Conservation (phyloP, 2,113 vertebrate genomes). For the Hyla sarda region DNA sequence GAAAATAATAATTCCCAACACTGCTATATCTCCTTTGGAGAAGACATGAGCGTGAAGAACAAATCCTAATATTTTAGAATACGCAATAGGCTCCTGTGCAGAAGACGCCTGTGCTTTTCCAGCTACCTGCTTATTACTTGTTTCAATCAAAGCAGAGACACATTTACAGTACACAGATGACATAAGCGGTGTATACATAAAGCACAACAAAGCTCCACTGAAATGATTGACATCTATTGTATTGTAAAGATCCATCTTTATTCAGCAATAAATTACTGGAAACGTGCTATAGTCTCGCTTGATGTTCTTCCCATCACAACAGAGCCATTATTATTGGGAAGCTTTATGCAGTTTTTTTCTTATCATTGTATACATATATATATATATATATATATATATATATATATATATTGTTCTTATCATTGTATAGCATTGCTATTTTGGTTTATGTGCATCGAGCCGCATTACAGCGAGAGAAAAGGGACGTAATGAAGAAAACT, state of each 20-base stretch:
- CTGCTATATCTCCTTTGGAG: too few species aligned
- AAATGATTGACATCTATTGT: constrained; percentile 19
- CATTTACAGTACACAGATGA: constrained; percentile 6
- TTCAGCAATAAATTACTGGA: neutral
- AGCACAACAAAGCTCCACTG: neutral
- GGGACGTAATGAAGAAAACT: too few species aligned
- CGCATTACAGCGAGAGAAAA: too few species aligned
- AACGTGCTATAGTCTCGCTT: neutral
- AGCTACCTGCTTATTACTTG: constrained; percentile 20
- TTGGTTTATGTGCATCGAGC: too few species aligned
- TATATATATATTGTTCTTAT: too few species aligned
- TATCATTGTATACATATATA: too few species aligned
- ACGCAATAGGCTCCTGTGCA: neutral
- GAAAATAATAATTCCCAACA: too few species aligned
- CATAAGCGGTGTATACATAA: neutral
- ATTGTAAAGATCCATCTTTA: constrained; percentile 6
- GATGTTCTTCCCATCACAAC: neutral
- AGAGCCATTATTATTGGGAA: neutral
- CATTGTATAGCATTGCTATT: too few species aligned
- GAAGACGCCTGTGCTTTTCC: neutral
- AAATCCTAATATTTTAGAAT: neutral
- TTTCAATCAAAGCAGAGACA: neutral
- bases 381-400: too few species aligned
- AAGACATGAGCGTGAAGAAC: neutral
- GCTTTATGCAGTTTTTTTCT: neutral